These are phyloP conservation scores for Eristalinus aeneus DNA, from an alignment of 2,888 invertebrate genomes.

Conservation along the genomic window DNA sequence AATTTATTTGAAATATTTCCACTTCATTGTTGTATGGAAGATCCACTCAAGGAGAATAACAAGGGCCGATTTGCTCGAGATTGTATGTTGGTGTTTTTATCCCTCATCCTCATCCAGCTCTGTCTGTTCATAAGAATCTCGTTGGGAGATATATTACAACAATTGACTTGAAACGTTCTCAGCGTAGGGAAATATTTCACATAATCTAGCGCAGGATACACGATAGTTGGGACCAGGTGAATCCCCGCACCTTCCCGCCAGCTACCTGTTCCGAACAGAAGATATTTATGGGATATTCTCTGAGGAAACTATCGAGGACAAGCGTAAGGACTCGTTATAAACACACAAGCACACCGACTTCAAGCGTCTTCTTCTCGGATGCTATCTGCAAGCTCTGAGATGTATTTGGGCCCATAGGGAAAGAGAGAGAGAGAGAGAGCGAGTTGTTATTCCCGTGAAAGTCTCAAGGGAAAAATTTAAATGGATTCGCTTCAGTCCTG, in stretches of 20 bases:
- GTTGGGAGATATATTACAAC: constrained; percentile 47
- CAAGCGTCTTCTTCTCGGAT: background rate
- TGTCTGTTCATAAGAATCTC: background rate
- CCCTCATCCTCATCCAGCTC: background rate
- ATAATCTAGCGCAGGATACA: constrained; percentile 27
- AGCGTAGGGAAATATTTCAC: constrained; percentile 55
- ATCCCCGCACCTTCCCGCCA: background rate
- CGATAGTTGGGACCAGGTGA: constrained; percentile 16
- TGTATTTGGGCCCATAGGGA: background rate
- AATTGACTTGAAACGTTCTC: constrained; percentile 54
- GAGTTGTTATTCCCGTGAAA: constrained; percentile 10
- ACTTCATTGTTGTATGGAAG: constrained; percentile 34
- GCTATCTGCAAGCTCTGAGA: background rate
- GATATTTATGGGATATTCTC: constrained; percentile 44
- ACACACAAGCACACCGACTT: background rate
- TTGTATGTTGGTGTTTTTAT: background rate
- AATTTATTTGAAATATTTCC: constrained; percentile 64
- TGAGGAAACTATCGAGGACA: constrained; percentile 39
- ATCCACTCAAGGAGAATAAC: constrained; percentile 41
- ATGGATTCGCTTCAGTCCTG: constrained; percentile 49
- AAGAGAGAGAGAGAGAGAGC: too few relatives aligned
- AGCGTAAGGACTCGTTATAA: background rate
- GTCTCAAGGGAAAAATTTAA: constrained; percentile 54
- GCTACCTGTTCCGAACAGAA: constrained; percentile 23
- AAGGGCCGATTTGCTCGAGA: background rate